Evolutionary conservation across 2,113 vertebrate genomes (phyloP).

Genomic region (Zapus hudsonius): DNA sequence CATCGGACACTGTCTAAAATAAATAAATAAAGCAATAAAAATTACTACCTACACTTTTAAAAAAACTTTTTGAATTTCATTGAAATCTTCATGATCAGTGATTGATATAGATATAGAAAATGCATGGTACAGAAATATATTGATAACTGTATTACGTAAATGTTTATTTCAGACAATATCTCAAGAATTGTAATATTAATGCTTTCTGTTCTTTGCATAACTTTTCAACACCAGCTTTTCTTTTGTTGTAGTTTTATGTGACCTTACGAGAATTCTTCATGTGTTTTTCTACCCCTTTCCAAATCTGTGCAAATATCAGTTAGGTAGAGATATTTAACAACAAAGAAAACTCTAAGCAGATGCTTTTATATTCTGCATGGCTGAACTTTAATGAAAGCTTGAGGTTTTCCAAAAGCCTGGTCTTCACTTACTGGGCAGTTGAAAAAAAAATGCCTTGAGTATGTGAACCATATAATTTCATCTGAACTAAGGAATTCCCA

Average conservation of each 20-base stretch:
- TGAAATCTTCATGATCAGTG: slow-evolving; percentile 1
- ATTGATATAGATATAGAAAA: slow-evolving; percentile 30
- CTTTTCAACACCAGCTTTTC: not conserved
- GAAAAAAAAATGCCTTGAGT: slow-evolving; percentile 54
- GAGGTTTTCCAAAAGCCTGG: slow-evolving; percentile 63
- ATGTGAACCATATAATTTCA: slow-evolving; percentile 74
- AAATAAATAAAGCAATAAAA: not conserved
- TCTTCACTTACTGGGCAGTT: slow-evolving; percentile 35
- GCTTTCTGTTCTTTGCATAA: slow-evolving; percentile 19
- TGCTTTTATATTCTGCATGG: slow-evolving; percentile 47
- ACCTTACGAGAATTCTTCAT: not conserved
- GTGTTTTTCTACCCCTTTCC: not conserved
- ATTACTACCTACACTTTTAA: not conserved
- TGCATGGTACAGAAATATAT: not conserved
- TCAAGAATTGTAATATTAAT: slow-evolving; percentile 12
- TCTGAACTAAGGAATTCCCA: slow-evolving; percentile 73
- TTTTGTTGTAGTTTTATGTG: not conserved
- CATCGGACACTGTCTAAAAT: not conserved
- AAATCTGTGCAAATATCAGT: slow-evolving; percentile 42
- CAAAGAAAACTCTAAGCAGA: slow-evolving; percentile 32
- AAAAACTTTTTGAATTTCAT: not conserved
- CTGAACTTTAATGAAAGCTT: slow-evolving; percentile 62
- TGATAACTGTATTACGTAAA: not conserved
- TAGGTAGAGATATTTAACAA: slow-evolving; percentile 36
- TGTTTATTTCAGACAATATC: slow-evolving; percentile 1